These are phyloP conservation scores for Pseudachorutes palmiensis DNA, from an alignment of 1,140 invertebrate species.

Conservation along the genomic window DNA sequence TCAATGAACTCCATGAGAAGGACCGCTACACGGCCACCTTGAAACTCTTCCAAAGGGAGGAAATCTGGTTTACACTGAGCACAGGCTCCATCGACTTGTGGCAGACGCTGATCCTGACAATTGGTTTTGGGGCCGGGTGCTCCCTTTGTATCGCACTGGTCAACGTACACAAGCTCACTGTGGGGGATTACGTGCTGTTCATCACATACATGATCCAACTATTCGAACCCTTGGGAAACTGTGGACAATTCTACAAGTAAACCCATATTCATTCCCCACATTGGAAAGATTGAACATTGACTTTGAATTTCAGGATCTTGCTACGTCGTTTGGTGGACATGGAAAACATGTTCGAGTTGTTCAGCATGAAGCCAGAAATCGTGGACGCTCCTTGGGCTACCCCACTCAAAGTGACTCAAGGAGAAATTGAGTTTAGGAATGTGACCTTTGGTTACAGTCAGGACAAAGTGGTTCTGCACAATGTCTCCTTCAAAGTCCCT, in stretches of 20 bases:
- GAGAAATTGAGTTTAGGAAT: background rate
- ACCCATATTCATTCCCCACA: no score
- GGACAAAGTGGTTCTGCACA: background rate
- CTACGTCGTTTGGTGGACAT: background rate
- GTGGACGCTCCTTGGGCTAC: background rate
- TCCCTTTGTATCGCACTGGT: conserved; percentile 47
- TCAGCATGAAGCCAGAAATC: background rate
- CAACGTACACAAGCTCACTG: background rate
- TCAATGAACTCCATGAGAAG: conserved; percentile 52
- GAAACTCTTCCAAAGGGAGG: conserved; percentile 45
- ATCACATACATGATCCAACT: background rate
- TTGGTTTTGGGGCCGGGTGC: conserved; percentile 47
- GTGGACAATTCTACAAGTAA: background rate
- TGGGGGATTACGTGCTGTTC: background rate
- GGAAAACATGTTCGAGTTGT: background rate
- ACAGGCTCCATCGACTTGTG: conserved; percentile 49
- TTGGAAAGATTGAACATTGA: background rate
- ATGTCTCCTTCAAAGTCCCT: background rate
- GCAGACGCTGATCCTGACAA: conserved; percentile 50
- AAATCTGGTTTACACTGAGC: conserved; percentile 50
- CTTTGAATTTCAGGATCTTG: background rate
- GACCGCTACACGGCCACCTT: conserved; percentile 49
- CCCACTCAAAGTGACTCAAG: background rate
- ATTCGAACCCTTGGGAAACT: background rate
- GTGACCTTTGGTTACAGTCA: background rate